A percentile compares a stretch with the other conserved stretches of the same genome.
Conservation (phyloP, 2,113 vertebrate genomes). For the Salvator merianae region DNA sequence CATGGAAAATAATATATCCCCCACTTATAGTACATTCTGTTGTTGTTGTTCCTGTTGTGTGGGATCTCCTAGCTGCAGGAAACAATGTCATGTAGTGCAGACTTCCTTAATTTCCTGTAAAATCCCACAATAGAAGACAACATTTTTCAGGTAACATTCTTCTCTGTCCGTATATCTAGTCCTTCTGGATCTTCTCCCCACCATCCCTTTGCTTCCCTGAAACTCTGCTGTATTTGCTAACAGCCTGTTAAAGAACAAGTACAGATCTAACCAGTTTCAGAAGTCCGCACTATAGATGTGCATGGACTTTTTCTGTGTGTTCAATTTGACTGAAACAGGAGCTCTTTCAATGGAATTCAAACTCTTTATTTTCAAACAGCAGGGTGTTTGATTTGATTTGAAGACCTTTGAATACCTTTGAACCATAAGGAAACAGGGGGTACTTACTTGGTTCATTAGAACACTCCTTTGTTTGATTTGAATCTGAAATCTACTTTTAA, state of each 20-base stretch:
- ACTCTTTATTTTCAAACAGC: too few species aligned
- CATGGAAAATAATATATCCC: slow-evolving; percentile 21
- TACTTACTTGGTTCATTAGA: too few species aligned
- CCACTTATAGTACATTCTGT: background rate
- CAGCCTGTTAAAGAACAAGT: background rate
- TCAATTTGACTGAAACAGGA: too few species aligned
- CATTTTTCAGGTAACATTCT: slow-evolving; percentile 30
- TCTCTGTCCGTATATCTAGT: slow-evolving; percentile 11
- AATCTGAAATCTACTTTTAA: too few species aligned
- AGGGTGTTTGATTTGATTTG: too few species aligned
- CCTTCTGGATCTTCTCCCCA: slow-evolving; percentile 1
- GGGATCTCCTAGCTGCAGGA: slow-evolving; percentile 51
- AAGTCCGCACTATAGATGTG: too few species aligned
- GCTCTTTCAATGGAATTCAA: too few species aligned
- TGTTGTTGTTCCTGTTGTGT: slow-evolving; percentile 43
- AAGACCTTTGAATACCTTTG: too few species aligned
- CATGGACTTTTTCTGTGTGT: too few species aligned
- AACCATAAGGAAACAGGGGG: too few species aligned
- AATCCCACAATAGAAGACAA: slow-evolving; percentile 22
- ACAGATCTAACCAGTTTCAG: too few species aligned
- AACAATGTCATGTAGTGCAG: slow-evolving; percentile 39
- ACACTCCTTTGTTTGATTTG: too few species aligned
- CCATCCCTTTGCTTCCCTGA: background rate
- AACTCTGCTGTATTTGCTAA: background rate
- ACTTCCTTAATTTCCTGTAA: slow-evolving; percentile 62